Evolutionary conservation across 2,888 invertebrate genomes (phyloP).

Genomic region (Dasypogon diadema): DNA sequence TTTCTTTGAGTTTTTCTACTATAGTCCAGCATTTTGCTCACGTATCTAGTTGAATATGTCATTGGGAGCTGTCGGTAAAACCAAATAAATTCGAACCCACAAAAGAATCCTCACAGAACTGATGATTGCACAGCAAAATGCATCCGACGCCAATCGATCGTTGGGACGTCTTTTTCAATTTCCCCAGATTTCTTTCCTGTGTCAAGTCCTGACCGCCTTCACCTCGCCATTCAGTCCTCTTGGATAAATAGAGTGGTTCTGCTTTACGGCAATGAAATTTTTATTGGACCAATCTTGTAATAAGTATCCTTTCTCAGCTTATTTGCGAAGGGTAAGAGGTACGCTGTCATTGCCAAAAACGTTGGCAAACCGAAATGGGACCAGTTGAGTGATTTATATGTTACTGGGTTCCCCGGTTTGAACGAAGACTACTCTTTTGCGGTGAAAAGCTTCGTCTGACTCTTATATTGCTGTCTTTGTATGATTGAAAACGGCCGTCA

Average conservation of each 20-base stretch:
- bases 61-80: slow-evolving; percentile 40
- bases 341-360: neutral
- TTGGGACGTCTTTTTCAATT: slow-evolving; percentile 40
- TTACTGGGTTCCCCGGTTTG: neutral
- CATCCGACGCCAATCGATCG: slow-evolving; percentile 43
- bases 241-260: slow-evolving; percentile 45
- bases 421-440: neutral
- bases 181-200: slow-evolving; percentile 24
- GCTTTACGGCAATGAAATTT: slow-evolving; percentile 31
- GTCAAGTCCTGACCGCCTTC: slow-evolving; percentile 5
- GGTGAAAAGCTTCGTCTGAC: neutral
- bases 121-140: slow-evolving; percentile 44
- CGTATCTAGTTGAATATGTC: slow-evolving; percentile 31
- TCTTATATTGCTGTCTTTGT: neutral
- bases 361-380: no score
- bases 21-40: neutral
- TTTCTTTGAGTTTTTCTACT: slow-evolving; percentile 18
- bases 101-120: slow-evolving; percentile 31
- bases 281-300: slow-evolving; percentile 46
- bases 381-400: slow-evolving; percentile 17
- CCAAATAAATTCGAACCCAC: slow-evolving; percentile 40
- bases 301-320: slow-evolving; percentile 21
- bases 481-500: slow-evolving; percentile 42
- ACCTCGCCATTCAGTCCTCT: neutral
- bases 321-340: neutral